Evolutionary conservation across 1,140 invertebrate species (phyloP).

Genomic region (Acromyrmex charruanus): DNA sequence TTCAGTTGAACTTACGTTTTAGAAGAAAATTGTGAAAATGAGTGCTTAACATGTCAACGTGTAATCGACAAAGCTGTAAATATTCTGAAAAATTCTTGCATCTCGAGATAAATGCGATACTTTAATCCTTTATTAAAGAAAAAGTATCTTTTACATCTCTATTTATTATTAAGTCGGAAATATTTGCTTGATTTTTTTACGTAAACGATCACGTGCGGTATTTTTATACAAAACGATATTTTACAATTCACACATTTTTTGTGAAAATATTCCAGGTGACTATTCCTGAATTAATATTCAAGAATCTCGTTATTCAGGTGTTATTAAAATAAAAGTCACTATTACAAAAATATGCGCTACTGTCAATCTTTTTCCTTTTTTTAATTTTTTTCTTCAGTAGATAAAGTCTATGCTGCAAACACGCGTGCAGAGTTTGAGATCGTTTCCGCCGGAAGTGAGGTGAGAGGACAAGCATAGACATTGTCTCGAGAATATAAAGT

Average conservation of each 20-base stretch:
- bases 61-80: background rate
- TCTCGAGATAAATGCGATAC: background rate
- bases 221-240: too few relatives aligned
- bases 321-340: background rate
- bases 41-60: background rate
- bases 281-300: background rate
- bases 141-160: background rate
- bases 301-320: background rate
- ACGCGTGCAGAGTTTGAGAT: constrained; percentile 17
- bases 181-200: too few relatives aligned
- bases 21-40: background rate
- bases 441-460: constrained; percentile 41
- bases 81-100: background rate
- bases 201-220: too few relatives aligned
- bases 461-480: constrained; percentile 18
- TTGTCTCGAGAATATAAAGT: constrained; percentile 44
- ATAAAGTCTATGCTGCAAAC: background rate
- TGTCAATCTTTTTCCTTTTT: background rate
- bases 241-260: too few relatives aligned
- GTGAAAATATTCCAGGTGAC: too few relatives aligned
- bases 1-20: background rate
- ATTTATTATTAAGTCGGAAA: background rate
- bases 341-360: background rate
- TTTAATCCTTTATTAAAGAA: background rate
- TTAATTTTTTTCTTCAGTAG: background rate